Percentiles rank a stretch among this genome's conserved stretches.
Conservation (phyloP, 2,888 invertebrate genomes). For the Cephalotes varians region DNA sequence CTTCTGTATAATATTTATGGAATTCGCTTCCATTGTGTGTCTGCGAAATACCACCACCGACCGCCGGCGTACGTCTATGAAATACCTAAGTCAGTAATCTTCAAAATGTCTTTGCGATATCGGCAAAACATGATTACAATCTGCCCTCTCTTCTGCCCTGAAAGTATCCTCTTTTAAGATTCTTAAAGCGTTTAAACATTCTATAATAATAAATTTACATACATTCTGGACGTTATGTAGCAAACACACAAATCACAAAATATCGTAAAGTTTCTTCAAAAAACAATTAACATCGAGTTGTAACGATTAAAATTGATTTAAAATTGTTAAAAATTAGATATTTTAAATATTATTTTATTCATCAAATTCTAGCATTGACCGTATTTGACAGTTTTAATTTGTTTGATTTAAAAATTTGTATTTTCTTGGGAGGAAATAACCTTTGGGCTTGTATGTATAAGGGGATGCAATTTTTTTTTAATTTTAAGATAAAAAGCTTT, state of each 20-base stretch:
- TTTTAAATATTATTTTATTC: too few species aligned
- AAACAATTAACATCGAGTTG: neutral
- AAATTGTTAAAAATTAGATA: too few species aligned
- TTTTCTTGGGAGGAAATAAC: neutral
- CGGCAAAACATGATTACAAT: conserved; percentile 30
- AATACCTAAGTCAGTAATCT: conserved; percentile 44
- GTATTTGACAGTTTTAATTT: too few species aligned
- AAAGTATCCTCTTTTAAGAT: neutral
- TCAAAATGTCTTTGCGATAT: conserved; percentile 41
- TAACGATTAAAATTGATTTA: neutral
- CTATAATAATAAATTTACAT: neutral
- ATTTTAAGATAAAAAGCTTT: neutral
- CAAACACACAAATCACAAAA: neutral
- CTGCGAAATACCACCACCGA: conserved; percentile 31
- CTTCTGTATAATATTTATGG: conserved; percentile 47
- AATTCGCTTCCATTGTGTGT: conserved; percentile 46
- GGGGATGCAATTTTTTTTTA: neutral
- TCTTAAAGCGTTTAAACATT: neutral
- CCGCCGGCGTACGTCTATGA: neutral
- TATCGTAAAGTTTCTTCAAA: neutral
- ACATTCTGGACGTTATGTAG: neutral
- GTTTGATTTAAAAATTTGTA: neutral
- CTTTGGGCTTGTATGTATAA: too few species aligned
- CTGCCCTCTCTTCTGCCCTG: neutral
- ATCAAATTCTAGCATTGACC: too few species aligned